phyloP scores from a whole-genome alignment of 2,113 vertebrate species.

The Pongo pygmaeus region DNA sequence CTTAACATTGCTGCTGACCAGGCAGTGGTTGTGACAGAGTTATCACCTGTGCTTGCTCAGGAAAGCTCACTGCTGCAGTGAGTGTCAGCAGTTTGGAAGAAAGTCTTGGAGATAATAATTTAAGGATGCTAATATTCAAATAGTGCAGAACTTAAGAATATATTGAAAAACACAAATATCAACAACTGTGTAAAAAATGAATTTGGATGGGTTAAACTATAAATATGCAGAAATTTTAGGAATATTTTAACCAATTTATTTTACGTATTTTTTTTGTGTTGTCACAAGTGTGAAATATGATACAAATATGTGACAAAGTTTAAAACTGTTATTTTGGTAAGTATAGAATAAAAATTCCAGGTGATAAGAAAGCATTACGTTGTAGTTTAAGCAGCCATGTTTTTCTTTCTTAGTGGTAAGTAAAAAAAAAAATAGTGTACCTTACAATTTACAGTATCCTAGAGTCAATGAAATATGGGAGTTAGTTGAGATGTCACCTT shows the following conservation, averaged over 20 bases:
- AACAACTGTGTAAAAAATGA: conserved; percentile 31
- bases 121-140: background rate
- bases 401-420: conserved; percentile 29
- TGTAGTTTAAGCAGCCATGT: background rate
- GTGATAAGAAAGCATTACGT: conserved; percentile 53
- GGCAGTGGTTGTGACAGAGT: background rate
- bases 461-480: background rate
- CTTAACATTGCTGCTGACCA: background rate
- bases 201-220: conserved; percentile 30
- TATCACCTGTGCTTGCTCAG: background rate
- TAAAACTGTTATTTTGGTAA: conserved; percentile 75
- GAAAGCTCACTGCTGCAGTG: background rate
- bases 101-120: background rate
- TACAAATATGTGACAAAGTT: conserved; percentile 63
- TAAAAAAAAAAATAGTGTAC: background rate
- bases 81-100: background rate
- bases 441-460: background rate
- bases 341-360: conserved; percentile 61
- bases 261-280: conserved; percentile 72
- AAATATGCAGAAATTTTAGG: conserved; percentile 58
- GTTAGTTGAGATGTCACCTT: background rate
- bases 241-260: conserved; percentile 69
- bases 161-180: background rate
- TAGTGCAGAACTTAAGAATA: background rate
- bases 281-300: conserved; percentile 67